phyloP scores from a whole-genome alignment of 2,888 invertebrate genomes.

The Zaprionus bogoriensis region DNA sequence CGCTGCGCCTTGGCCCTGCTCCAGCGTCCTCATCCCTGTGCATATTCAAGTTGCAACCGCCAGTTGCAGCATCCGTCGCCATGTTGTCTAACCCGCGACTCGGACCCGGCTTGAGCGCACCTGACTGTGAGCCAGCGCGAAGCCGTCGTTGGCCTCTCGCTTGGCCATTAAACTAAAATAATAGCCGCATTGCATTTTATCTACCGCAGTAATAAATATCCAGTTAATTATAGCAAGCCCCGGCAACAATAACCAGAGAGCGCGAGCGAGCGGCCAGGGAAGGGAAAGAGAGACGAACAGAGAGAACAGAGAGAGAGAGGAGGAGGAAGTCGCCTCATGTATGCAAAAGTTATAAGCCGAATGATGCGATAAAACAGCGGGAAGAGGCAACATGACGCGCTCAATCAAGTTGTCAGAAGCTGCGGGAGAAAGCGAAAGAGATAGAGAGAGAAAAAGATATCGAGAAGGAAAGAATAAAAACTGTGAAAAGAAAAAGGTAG shows the following conservation, averaged over 20 bases:
- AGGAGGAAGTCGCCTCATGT: background rate
- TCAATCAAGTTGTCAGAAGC: background rate
- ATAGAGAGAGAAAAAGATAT: background rate
- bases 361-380: background rate
- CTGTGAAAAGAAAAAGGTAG: background rate
- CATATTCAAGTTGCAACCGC: background rate
- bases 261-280: too few relatives aligned
- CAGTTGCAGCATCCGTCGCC: background rate
- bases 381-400: background rate
- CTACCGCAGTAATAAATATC: slow-evolving; percentile 77
- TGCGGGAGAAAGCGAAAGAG: background rate
- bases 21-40: background rate
- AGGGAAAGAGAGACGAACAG: background rate
- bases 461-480: too few relatives aligned
- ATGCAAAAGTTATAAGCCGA: background rate
- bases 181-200: slow-evolving; percentile 78
- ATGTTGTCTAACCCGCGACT: slow-evolving; percentile 20
- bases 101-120: slow-evolving; percentile 59
- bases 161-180: slow-evolving; percentile 74
- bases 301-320: background rate
- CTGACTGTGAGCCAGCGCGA: too few relatives aligned
- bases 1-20: too few relatives aligned
- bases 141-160: slow-evolving; percentile 55
- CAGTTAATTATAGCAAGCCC: slow-evolving; percentile 75
- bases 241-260: too few relatives aligned